Conservation (phyloP, 53 echinoderm and acorn worm genomes). For the Patiria pectinifera region DNA sequence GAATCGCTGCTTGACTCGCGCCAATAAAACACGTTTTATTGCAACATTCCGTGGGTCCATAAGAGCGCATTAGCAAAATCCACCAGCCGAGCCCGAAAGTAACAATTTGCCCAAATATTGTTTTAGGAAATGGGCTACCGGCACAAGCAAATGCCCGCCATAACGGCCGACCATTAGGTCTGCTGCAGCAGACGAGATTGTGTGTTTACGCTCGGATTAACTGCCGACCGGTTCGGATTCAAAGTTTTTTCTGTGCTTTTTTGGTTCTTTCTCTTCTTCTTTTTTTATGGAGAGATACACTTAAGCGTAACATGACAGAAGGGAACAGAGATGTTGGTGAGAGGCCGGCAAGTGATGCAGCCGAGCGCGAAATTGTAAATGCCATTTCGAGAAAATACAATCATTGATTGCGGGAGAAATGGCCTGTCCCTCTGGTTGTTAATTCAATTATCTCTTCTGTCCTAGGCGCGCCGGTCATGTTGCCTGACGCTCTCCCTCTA, state of each 20-base stretch:
- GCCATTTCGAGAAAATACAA: constrained; percentile 59
- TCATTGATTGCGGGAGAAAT: constrained; percentile 38
- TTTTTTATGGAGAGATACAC: neutral
- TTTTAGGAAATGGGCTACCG: constrained; percentile 65
- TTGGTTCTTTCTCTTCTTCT: neutral
- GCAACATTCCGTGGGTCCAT: constrained; percentile 38
- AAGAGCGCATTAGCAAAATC: constrained; percentile 38
- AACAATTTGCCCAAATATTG: constrained; percentile 62
- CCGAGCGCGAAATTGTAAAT: constrained; percentile 59
- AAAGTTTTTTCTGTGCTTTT: constrained; percentile 18
- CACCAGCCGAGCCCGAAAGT: constrained; percentile 14
- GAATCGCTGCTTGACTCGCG: neutral
- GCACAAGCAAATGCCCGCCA: neutral
- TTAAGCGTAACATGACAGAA: constrained; percentile 28
- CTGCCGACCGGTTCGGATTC: neutral
- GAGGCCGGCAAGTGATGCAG: neutral
- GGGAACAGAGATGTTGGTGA: constrained; percentile 16
- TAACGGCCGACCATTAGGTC: constrained; percentile 31
- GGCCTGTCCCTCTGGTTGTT: constrained; percentile 22
- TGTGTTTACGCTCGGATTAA: constrained; percentile 24
- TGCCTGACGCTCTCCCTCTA: neutral
- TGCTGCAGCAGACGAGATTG: neutral
- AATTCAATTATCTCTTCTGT: constrained; percentile 48
- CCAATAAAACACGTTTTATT: constrained; percentile 55
- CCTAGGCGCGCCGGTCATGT: constrained; percentile 37